A percentile compares a stretch with the other conserved stretches of the same genome.
Evolutionary conservation across 1,140 invertebrate genomes (phyloP).

Genomic region (Bombus superbus): DNA sequence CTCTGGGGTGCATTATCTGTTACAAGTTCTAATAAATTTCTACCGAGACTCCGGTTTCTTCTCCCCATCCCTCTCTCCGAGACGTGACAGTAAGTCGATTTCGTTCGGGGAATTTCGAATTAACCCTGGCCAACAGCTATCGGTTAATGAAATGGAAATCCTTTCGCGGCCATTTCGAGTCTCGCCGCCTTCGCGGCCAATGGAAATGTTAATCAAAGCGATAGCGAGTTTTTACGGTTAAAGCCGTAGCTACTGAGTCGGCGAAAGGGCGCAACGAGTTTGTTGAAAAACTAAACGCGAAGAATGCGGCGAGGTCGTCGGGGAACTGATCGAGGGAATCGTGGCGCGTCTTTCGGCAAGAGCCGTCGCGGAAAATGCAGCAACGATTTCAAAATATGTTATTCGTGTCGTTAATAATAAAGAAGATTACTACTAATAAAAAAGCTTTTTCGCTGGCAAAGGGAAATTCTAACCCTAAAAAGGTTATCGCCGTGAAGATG

Average conservation of each 20-base stretch:
- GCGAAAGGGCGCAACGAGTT: neutral
- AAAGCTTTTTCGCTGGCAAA: too few species aligned
- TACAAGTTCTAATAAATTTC: constrained; percentile 50
- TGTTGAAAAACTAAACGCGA: too few species aligned
- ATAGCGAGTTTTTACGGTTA: neutral
- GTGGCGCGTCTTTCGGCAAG: too few species aligned
- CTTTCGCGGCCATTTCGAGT: constrained; percentile 16
- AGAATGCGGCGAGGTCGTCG: neutral
- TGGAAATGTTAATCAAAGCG: constrained; percentile 21
- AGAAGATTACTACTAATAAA: too few species aligned
- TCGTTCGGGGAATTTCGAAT: constrained; percentile 23
- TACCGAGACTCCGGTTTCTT: neutral
- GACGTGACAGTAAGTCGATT: constrained; percentile 15
- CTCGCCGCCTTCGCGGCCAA: neutral
- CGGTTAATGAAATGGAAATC: constrained; percentile 35
- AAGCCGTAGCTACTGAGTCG: neutral
- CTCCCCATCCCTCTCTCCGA: neutral
- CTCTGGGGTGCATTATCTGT: constrained; percentile 47
- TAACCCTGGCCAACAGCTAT: neutral
- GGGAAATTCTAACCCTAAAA: too few species aligned
- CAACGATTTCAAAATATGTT: too few species aligned
- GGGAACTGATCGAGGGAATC: neutral
- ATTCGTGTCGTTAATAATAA: neutral
- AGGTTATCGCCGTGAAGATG: too few species aligned
- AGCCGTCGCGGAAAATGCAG: too few species aligned